A percentile compares a stretch with the other conserved stretches of the same genome.
Evolutionary conservation across 2,113 vertebrate species (phyloP).

Genomic region (Noturus placidus): DNA sequence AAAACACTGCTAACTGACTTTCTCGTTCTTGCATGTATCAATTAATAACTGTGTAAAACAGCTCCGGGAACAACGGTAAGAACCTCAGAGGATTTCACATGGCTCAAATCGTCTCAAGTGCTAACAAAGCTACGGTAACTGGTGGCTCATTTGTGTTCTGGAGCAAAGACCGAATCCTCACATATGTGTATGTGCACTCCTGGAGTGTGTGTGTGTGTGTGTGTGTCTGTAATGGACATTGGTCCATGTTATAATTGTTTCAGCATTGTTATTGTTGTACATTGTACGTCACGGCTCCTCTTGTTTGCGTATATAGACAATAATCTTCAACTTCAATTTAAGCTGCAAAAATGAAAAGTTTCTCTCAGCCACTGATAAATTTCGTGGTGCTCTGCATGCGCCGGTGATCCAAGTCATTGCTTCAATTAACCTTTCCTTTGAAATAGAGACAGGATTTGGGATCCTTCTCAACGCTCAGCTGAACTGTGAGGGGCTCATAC

Average conservation of each 20-base stretch:
- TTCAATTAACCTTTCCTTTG: slow-evolving; percentile 14
- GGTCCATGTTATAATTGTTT: not conserved
- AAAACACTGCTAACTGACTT: not conserved
- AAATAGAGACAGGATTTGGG: not conserved
- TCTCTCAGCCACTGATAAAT: not conserved
- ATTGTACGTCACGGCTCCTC: not conserved
- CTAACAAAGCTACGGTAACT: not conserved
- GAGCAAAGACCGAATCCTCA: not conserved
- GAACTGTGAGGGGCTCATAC: not conserved
- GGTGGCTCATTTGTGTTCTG: not conserved
- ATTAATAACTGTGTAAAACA: not conserved
- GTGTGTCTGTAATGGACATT: not conserved
- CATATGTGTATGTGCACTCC: not conserved
- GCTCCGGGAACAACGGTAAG: not conserved
- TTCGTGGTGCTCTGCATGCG: not conserved
- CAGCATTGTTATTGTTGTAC: not conserved
- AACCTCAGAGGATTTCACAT: not conserved
- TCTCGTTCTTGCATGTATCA: not conserved
- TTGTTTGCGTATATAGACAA: not conserved
- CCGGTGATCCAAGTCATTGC: not conserved
- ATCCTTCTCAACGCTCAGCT: not conserved
- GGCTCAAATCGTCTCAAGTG: not conserved
- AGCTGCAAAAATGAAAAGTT: not conserved
- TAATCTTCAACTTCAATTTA: not conserved
- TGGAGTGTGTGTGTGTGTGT: not conserved